Base-by-base conservation (phyloP, 2,888 invertebrate species). In the Arge pagana region DNA sequence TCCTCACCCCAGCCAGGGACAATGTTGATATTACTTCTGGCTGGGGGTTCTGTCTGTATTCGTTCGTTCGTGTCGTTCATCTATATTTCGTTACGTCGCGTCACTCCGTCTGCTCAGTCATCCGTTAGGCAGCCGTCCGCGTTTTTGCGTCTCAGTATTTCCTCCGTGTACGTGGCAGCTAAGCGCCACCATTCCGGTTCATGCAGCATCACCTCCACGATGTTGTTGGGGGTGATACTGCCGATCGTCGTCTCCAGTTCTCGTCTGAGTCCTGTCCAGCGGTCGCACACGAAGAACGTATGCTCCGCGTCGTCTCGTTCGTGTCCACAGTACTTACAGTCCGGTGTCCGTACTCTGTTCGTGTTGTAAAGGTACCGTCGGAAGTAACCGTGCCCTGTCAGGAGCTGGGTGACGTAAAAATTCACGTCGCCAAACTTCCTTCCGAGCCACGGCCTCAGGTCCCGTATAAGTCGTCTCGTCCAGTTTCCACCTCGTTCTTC, bases 301-400 rank as follows among this genome's bases (percentile, higher is more conserved):
- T 40, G 41, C 21, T 40, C 21, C 4, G 40, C 40, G 31, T 37
- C 26, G 40, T 40, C 50, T 7, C 5, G 10, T 6, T n/a, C 23
- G 3, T 31, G 30, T 15, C 18, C 30, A 26, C 50, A 50, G 33
- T 50, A 50, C 8, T 13, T 11, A 16, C 40, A 50, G 26, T 19
- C 19, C 1, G 40, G n/a, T n/a, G 35, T 7, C 13, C 8, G 7
- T 35, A 16, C 35, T 8, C 35, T n/a, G n/a, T n/a, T n/a, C n/a
- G n/a, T n/a, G n/a, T n/a, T n/a, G n/a, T n/a, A n/a, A n/a, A n/a
- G n/a, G n/a, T n/a, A n/a, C n/a, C n/a, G n/a, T n/a, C n/a, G n/a
- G n/a, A n/a, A n/a, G n/a, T n/a, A n/a, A n/a, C n/a, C n/a, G n/a
- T n/a, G n/a, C n/a, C n/a, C n/a, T n/a, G n/a, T n/a, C n/a, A n/a